phyloP scores from a whole-genome alignment of 2,113 vertebrate species.

The Hemichromis elongatus region DNA sequence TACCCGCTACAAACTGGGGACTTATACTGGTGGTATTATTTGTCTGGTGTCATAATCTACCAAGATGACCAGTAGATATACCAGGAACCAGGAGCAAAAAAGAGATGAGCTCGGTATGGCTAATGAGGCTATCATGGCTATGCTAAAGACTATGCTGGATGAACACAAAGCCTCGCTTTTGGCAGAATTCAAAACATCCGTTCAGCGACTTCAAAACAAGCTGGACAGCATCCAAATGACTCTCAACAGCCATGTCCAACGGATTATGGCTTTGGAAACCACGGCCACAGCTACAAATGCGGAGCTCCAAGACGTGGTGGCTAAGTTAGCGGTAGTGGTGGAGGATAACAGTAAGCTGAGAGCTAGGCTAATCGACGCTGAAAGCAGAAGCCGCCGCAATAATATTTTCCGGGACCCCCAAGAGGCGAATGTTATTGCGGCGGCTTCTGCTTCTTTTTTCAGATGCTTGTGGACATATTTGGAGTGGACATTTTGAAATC shows the following conservation, averaged over 20 bases:
- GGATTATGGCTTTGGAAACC: not conserved
- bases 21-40: not conserved
- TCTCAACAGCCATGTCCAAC: too few species aligned
- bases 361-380: not conserved
- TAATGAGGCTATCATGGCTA: not conserved
- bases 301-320: accelerated
- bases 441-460: not conserved
- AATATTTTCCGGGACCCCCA: accelerated
- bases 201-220: too few species aligned
- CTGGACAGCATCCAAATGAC: too few species aligned
- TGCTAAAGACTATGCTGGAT: not conserved
- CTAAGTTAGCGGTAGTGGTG: accelerated
- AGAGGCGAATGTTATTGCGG: not conserved
- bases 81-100: not conserved
- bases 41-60: not conserved
- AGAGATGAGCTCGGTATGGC: not conserved
- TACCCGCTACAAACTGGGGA: not conserved
- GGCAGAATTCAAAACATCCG: too few species aligned
- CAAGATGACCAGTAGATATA: not conserved
- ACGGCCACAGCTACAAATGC: accelerated
- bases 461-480: accelerated
- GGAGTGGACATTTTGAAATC: accelerated
- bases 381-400: accelerated
- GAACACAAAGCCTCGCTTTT: not conserved
- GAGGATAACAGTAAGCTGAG: not conserved